A percentile compares a stretch with the other conserved stretches of the same genome.
These are phyloP conservation scores for Chloroclystis v-ata DNA, from an alignment of 2,888 invertebrate genomes.

Conservation along the genomic window DNA sequence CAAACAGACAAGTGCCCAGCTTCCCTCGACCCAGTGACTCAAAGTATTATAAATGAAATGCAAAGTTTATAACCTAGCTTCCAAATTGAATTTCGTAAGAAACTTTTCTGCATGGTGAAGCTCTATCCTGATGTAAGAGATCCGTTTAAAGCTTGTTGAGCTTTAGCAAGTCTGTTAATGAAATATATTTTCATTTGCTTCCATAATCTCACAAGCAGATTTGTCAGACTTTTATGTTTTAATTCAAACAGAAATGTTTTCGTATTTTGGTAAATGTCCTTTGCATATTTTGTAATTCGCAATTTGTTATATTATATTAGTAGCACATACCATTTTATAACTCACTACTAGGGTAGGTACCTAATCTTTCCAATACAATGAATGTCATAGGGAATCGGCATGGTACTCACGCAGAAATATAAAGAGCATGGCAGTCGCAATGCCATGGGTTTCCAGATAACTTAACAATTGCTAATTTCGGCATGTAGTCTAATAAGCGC, in stretches of 20 bases:
- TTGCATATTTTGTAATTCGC: too few species aligned
- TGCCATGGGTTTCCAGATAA: conserved; percentile 89
- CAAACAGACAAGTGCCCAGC: neutral
- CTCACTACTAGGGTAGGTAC: too few species aligned
- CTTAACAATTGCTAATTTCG: conserved; percentile 81
- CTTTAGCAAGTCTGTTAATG: neutral
- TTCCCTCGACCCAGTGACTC: neutral
- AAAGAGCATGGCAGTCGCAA: conserved; percentile 86
- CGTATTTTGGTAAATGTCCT: too few species aligned
- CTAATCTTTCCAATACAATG: too few species aligned
- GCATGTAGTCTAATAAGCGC: conserved; percentile 81
- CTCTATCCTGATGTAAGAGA: neutral
- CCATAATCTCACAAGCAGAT: too few species aligned
- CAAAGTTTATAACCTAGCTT: neutral
- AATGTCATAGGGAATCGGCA: too few species aligned
- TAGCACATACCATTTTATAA: too few species aligned
- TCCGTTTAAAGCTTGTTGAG: too few species aligned
- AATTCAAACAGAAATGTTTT: too few species aligned
- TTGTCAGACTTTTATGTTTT: too few species aligned
- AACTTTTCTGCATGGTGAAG: neutral
- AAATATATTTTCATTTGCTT: neutral
- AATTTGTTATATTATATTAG: too few species aligned
- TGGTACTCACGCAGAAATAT: conserved; percentile 82
- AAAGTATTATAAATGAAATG: neutral
- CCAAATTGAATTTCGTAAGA: conserved; percentile 4